These are phyloP conservation scores for Lepidurus packardi DNA, from an alignment of 1,140 invertebrate genomes.

Conservation along the genomic window DNA sequence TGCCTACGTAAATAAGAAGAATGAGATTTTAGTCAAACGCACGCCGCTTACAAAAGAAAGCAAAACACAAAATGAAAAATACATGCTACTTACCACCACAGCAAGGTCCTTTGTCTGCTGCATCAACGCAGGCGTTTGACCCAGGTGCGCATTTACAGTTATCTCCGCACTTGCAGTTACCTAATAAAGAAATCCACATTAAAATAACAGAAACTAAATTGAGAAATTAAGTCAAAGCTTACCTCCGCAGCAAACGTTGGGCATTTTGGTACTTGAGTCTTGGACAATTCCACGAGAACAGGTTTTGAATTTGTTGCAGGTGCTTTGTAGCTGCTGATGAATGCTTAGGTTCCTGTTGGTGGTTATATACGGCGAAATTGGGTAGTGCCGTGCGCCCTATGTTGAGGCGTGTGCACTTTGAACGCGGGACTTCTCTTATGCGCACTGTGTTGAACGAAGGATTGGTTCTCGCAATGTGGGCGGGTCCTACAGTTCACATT, in stretches of 20 bases:
- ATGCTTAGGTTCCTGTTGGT: neutral
- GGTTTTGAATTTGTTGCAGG: neutral
- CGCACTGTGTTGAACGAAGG: neutral
- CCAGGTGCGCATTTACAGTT: conserved; percentile 11
- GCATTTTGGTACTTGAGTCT: neutral
- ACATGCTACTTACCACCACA: neutral
- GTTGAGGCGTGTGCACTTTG: neutral
- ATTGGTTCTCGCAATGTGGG: neutral
- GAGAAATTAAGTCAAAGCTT: neutral
- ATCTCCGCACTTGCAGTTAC: conserved; percentile 6
- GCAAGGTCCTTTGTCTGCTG: neutral
- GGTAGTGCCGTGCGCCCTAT: neutral
- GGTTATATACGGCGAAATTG: neutral
- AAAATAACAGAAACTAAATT: neutral
- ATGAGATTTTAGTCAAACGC: neutral
- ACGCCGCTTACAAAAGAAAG: neutral
- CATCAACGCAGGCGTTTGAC: neutral
- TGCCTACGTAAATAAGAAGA: neutral
- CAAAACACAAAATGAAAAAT: neutral
- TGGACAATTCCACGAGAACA: neutral
- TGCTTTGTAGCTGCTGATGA: conserved; percentile 6
- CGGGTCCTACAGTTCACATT: neutral
- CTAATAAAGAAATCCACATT: neutral
- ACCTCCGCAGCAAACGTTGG: neutral
- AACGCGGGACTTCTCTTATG: neutral